Evolutionary conservation across 2,113 vertebrate genomes (phyloP).

Genomic region (Scopus umbretta): DNA sequence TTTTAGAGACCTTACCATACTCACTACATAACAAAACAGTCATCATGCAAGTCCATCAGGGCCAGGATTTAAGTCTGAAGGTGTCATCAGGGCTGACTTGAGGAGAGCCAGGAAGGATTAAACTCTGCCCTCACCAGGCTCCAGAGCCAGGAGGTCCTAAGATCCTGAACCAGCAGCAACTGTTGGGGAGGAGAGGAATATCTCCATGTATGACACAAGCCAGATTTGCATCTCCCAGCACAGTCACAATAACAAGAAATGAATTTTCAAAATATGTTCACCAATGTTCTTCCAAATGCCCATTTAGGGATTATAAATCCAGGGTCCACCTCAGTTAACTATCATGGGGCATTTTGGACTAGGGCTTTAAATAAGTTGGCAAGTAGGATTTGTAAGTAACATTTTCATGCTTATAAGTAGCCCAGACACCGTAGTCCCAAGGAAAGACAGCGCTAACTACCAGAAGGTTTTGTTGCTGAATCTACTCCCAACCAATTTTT

Average conservation of each 20-base stretch:
- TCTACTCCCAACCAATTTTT: not conserved
- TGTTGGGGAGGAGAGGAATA: not conserved
- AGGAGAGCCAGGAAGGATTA: not conserved
- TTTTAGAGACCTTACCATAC: not conserved
- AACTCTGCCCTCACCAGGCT: not conserved
- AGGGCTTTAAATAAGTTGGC: not conserved
- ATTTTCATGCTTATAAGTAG: not conserved
- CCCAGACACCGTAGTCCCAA: not conserved
- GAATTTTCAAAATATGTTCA: not conserved
- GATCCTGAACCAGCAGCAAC: not conserved
- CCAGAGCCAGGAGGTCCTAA: not conserved
- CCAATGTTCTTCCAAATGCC: not conserved
- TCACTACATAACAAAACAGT: not conserved
- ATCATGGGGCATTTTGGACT: not conserved
- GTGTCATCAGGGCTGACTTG: not conserved
- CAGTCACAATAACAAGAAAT: not conserved
- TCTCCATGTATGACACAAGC: not conserved
- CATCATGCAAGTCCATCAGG: not conserved
- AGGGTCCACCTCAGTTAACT: not conserved
- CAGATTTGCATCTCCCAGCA: not conserved
- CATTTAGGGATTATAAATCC: not conserved
- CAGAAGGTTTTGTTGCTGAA: not conserved
- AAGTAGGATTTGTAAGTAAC: not conserved
- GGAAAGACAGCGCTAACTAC: not conserved
- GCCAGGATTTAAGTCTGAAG: not conserved